Conservation (phyloP, 2,888 invertebrate species). For the Harpalus rubripes region DNA sequence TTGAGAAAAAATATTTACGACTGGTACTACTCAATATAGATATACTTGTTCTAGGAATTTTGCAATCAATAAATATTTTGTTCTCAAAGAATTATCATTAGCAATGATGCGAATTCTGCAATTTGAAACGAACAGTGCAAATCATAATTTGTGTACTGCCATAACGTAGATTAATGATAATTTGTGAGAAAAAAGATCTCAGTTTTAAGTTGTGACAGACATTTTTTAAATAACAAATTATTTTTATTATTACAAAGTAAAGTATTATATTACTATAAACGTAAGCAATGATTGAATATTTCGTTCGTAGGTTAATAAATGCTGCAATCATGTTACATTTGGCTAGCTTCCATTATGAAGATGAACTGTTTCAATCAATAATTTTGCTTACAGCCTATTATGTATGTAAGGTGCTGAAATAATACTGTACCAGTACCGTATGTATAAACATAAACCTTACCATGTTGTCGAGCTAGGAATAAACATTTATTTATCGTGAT, state of each 20-base stretch:
- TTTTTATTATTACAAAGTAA: conserved; percentile 67
- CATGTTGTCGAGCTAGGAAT: conserved; percentile 47
- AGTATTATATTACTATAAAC: conserved; percentile 66
- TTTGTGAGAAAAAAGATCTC: conserved; percentile 64
- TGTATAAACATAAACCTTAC: conserved; percentile 17
- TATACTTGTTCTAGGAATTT: not conserved
- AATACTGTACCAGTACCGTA: conserved; percentile 38
- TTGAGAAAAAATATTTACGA: not conserved
- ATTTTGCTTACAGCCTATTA: conserved; percentile 52
- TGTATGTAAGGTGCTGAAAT: conserved; percentile 53
- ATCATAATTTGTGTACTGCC: conserved; percentile 59
- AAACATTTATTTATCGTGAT: conserved; percentile 47
- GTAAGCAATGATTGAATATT: conserved; percentile 58
- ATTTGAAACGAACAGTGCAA: conserved; percentile 46
- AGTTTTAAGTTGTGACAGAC: conserved; percentile 64
- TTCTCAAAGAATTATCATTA: not conserved
- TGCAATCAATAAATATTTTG: conserved; percentile 16
- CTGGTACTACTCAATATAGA: not conserved
- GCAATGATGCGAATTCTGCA: conserved; percentile 3
- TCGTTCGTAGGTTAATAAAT: conserved; percentile 46
- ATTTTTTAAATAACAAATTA: conserved; percentile 59
- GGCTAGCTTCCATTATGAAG: conserved; percentile 57
- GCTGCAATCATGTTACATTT: conserved; percentile 61
- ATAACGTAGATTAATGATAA: conserved; percentile 52
- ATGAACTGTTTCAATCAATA: conserved; percentile 1